These are phyloP conservation scores for Xiphydria camelus DNA, from an alignment of 2,888 invertebrate genomes.

Conservation along the genomic window DNA sequence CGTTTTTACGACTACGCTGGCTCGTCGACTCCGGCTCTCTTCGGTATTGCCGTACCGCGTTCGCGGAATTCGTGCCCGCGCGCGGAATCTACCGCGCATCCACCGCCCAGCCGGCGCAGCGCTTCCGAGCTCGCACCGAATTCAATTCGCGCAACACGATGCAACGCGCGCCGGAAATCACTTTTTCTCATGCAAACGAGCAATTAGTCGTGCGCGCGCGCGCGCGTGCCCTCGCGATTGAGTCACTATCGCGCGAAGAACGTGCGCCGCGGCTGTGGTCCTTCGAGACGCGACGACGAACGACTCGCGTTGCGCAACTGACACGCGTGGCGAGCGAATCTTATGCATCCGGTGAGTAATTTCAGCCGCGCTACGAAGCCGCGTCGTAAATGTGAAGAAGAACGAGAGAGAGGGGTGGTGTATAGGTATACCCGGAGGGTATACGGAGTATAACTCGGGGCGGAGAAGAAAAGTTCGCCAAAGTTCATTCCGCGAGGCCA, in stretches of 20 bases:
- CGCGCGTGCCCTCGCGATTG: conserved; percentile 43
- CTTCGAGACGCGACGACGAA: not conserved
- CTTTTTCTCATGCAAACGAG: conserved; percentile 39
- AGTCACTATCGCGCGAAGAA: conserved; percentile 39
- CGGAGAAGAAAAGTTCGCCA: not conserved
- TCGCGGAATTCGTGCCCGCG: no score
- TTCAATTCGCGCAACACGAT: conserved; percentile 20
- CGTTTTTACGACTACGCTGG: no score
- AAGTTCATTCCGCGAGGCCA: no score
- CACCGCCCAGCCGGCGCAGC: no score
- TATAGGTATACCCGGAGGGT: not conserved
- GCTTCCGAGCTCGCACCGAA: no score
- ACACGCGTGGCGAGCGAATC: conserved; percentile 18
- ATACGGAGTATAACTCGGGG: not conserved
- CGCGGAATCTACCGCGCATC: no score
- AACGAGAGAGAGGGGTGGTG: not conserved
- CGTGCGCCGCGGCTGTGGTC: no score
- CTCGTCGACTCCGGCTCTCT: no score
- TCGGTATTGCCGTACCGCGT: no score
- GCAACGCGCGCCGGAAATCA: conserved; percentile 12
- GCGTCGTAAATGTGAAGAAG: no score
- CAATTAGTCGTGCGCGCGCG: conserved; percentile 44
- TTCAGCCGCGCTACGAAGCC: conserved; percentile 23
- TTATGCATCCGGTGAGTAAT: conserved; percentile 38
- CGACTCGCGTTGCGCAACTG: conserved; percentile 8